These are phyloP conservation scores for Cheilosia impressa DNA, from an alignment of 2,888 invertebrate species.

Conservation along the genomic window DNA sequence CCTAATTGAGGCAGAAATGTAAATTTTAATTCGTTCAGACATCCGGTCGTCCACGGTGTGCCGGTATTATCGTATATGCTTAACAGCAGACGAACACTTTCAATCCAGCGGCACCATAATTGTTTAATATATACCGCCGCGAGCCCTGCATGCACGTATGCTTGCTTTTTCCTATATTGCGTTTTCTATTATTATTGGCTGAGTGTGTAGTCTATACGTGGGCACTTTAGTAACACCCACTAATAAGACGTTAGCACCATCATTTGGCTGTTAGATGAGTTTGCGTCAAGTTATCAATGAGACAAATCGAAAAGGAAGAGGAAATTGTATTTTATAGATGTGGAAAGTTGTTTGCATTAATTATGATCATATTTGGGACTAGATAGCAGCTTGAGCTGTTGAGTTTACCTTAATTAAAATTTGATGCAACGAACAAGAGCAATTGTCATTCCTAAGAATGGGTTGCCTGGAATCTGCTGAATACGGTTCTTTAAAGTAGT, in stretches of 20 bases:
- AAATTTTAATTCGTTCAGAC: conserved; percentile 50
- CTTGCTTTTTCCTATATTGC: conserved; percentile 33
- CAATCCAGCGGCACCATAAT: conserved; percentile 24
- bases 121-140: conserved; percentile 29
- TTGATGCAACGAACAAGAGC: conserved; percentile 76
- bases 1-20: conserved; percentile 27
- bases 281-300: conserved; percentile 33
- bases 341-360: neutral
- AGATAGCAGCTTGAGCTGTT: too few relatives aligned
- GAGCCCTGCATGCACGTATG: conserved; percentile 43
- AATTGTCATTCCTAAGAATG: conserved; percentile 62
- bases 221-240: conserved; percentile 37
- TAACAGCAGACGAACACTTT: conserved; percentile 28
- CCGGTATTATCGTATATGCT: neutral
- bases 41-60: conserved; percentile 44
- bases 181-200: conserved; percentile 8
- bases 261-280: conserved; percentile 27
- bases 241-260: conserved; percentile 21
- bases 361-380: neutral
- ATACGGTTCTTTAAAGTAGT: conserved; percentile 26
- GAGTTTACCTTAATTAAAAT: conserved; percentile 76
- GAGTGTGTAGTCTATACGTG: conserved; percentile 13
- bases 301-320: conserved; percentile 23
- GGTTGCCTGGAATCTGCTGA: conserved; percentile 17
- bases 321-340: conserved; percentile 15